Conservation (phyloP, 2,888 invertebrate species). For the Eledona agricola region DNA sequence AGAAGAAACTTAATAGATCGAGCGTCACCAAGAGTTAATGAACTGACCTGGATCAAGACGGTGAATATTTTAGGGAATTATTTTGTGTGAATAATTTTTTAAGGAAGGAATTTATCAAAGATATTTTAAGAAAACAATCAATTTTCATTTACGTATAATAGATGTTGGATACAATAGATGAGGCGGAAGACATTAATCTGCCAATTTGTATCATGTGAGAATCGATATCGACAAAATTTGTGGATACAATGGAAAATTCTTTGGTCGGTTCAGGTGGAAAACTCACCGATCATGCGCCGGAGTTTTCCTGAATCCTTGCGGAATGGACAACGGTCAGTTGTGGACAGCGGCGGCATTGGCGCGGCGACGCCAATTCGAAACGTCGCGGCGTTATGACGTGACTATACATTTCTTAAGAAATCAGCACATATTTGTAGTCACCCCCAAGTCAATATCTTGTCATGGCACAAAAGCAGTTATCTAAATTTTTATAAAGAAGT, state of each 20-base stretch:
- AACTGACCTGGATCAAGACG: too few species aligned
- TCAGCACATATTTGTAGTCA: too few species aligned
- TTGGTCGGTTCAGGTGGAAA: constrained; percentile 12
- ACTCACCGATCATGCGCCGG: constrained; percentile 31
- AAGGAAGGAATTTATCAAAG: constrained; percentile 1
- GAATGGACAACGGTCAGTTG: constrained; percentile 35
- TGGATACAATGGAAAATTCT: constrained; percentile 15
- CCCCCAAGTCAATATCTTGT: too few species aligned
- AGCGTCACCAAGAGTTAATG: too few species aligned
- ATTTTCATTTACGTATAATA: constrained; percentile 1
- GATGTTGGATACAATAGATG: too few species aligned
- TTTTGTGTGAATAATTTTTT: neutral
- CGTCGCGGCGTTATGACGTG: constrained; percentile 15
- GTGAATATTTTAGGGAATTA: too few species aligned
- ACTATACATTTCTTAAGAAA: too few species aligned
- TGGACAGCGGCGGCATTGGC: constrained; percentile 16
- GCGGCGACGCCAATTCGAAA: constrained; percentile 21
- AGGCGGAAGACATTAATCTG: constrained; percentile 8
- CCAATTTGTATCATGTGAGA: constrained; percentile 11
- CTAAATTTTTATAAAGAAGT: too few species aligned
- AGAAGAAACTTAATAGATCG: too few species aligned
- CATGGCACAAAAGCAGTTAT: too few species aligned
- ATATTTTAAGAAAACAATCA: constrained; percentile 2
- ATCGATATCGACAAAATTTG: constrained; percentile 26
- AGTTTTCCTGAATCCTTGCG: constrained; percentile 8